Percentiles rank a stretch among this genome's conserved stretches.
Evolutionary conservation across 2,888 invertebrate genomes (phyloP).

Genomic region (Dastarcus helophoroides): DNA sequence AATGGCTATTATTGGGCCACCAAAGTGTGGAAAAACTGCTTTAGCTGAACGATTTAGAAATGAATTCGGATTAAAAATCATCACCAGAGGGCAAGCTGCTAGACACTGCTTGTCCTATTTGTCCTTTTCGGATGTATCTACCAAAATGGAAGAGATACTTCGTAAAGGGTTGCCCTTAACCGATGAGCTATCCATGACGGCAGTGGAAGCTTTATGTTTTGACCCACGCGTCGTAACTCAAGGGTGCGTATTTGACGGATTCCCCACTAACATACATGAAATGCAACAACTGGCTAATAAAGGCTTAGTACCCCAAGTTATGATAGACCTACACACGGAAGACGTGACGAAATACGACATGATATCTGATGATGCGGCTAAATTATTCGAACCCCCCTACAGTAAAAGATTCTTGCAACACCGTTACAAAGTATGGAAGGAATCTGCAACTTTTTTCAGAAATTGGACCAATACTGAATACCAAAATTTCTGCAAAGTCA

Average conservation of each 20-base stretch:
- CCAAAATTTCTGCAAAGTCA: slow-evolving; percentile 42
- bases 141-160: slow-evolving; percentile 34
- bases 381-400: slow-evolving; percentile 23
- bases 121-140: slow-evolving; percentile 42
- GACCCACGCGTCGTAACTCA: slow-evolving; percentile 40
- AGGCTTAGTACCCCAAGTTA: slow-evolving; percentile 46
- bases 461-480: slow-evolving; percentile 43
- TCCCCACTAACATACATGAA: slow-evolving; percentile 44
- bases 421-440: slow-evolving; percentile 38
- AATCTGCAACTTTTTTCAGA: slow-evolving; percentile 31
- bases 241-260: slow-evolving; percentile 53
- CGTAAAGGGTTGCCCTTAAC: slow-evolving; percentile 37
- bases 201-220: slow-evolving; percentile 42
- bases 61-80: slow-evolving; percentile 42
- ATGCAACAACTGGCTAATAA: slow-evolving; percentile 38
- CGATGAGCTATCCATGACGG: slow-evolving; percentile 39
- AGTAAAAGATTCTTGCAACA: slow-evolving; percentile 33
- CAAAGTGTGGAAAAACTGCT: slow-evolving; percentile 50
- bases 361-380: slow-evolving; percentile 32
- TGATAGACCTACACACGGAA: slow-evolving; percentile 42
- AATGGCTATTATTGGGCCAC: slow-evolving; percentile 48
- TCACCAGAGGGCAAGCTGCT: slow-evolving; percentile 45
- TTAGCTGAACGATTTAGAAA: slow-evolving; percentile 43
- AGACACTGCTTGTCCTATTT: slow-evolving; percentile 41
- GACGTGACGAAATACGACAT: slow-evolving; percentile 34